Percentiles rank a stretch among this genome's conserved stretches.
Evolutionary conservation across 1,140 invertebrate genomes (phyloP).

Genomic region (Glossosoma conforme): DNA sequence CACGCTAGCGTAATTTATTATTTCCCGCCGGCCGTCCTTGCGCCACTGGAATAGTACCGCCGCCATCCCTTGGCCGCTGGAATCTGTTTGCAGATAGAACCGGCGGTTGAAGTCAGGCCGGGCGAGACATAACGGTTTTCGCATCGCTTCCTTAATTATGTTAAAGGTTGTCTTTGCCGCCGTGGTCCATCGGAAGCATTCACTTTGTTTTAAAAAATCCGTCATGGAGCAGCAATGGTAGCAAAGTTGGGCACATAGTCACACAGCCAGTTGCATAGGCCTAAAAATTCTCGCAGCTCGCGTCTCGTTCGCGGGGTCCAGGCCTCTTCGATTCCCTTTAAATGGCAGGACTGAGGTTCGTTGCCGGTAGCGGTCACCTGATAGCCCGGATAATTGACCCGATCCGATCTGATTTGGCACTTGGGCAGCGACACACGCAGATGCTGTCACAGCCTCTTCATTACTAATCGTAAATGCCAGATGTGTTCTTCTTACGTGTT

Average conservation of each 20-base stretch:
- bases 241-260: too few relatives aligned
- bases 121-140: slow-evolving; percentile 14
- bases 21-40: not conserved
- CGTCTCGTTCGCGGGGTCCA: too few relatives aligned
- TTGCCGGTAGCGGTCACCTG: not conserved
- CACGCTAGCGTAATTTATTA: too few relatives aligned
- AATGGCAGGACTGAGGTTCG: too few relatives aligned
- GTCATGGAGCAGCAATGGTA: too few relatives aligned
- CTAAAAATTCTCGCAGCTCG: slow-evolving; percentile 29
- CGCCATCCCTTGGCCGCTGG: too few relatives aligned
- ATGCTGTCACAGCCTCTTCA: slow-evolving; percentile 12
- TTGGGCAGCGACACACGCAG: not conserved
- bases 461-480: slow-evolving; percentile 1
- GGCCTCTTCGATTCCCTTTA: too few relatives aligned
- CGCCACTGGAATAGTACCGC: too few relatives aligned
- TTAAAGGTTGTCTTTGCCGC: slow-evolving; percentile 32
- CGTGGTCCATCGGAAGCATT: too few relatives aligned
- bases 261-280: too few relatives aligned
- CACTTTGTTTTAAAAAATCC: slow-evolving; percentile 1
- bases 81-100: too few relatives aligned
- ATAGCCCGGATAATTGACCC: not conserved
- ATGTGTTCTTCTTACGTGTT: not conserved
- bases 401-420: not conserved
- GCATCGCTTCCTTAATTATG: slow-evolving; percentile 32
- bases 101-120: slow-evolving; percentile 30